A percentile compares a stretch with the other conserved stretches of the same genome.
phyloP scores from a whole-genome alignment of 2,797 vertebrate species.

The Pseudochromis fuscus region DNA sequence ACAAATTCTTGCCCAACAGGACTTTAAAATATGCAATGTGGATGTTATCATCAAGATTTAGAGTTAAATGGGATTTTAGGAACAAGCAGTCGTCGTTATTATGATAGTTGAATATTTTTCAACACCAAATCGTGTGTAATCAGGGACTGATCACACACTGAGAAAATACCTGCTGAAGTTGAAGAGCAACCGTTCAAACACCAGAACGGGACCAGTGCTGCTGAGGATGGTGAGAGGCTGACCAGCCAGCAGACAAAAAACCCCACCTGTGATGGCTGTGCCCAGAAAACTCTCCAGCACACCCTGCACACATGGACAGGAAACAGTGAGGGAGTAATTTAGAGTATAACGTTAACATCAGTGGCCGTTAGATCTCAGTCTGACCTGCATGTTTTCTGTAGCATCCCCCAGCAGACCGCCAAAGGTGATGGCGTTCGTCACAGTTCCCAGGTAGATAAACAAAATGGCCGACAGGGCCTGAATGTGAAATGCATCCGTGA shows the following conservation, averaged over 20 bases:
- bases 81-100: no score
- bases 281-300: slow-evolving; percentile 99
- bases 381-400: slow-evolving; percentile 99
- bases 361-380: slow-evolving; percentile 28
- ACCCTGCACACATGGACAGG: slow-evolving; percentile 77
- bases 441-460: slow-evolving; percentile 98
- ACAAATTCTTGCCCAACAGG: no score
- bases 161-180: slow-evolving; percentile 94
- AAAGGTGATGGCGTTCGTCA: slow-evolving; percentile 99
- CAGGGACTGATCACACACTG: not conserved
- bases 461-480: slow-evolving; percentile 95
- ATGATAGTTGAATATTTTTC: no score
- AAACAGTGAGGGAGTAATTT: not conserved
- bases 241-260: slow-evolving; percentile 94
- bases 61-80: not conserved
- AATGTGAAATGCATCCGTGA: slow-evolving; percentile 94
- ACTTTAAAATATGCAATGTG: no score
- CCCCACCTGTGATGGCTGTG: slow-evolving; percentile 90
- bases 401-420: slow-evolving; percentile 97
- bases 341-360: fast-evolving
- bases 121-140: not conserved
- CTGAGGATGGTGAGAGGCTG: slow-evolving; percentile 97
- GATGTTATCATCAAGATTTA: no score
- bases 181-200: slow-evolving; percentile 97
- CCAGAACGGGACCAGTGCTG: slow-evolving; percentile 97